These are phyloP conservation scores for Metaphire vulgaris DNA, from an alignment of 1,140 invertebrate genomes.

Conservation along the genomic window DNA sequence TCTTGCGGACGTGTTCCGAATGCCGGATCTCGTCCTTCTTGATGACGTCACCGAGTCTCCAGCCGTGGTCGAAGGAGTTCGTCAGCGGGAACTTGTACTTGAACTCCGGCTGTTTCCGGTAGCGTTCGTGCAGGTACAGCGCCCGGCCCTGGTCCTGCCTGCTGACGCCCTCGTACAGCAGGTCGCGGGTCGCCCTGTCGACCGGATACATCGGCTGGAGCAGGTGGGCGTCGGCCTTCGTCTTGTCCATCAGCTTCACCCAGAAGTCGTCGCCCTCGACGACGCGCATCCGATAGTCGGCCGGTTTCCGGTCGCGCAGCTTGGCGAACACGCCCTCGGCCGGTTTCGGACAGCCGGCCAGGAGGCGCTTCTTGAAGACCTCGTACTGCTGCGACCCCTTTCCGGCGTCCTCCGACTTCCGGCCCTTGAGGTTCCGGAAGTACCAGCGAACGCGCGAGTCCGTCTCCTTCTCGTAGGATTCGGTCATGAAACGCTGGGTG, in stretches of 20 bases:
- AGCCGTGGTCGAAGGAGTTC: constrained; percentile 49
- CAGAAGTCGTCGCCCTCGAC: background rate
- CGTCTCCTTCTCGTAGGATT: background rate
- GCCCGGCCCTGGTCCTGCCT: constrained; percentile 38
- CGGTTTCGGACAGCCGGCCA: background rate
- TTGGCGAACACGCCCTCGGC: background rate
- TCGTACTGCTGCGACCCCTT: background rate
- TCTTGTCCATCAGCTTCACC: background rate
- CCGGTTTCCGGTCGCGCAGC: background rate
- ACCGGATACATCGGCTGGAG: background rate
- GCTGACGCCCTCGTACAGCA: constrained; percentile 5
- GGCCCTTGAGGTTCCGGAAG: background rate
- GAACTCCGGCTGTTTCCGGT: constrained; percentile 41
- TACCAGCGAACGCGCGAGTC: background rate
- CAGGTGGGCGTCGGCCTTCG: background rate
- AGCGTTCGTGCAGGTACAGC: constrained; percentile 36
- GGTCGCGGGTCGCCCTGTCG: background rate
- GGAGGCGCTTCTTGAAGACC: background rate
- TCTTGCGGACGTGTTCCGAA: constrained; percentile 41
- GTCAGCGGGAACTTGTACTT: constrained; percentile 46
- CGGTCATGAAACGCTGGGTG: background rate
- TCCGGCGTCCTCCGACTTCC: background rate
- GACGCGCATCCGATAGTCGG: background rate
- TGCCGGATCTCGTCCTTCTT: constrained; percentile 42
- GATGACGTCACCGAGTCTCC: constrained; percentile 45